Evolutionary conservation across 2,888 invertebrate species (phyloP), one percentile per base, ranked within the genome.

Genomic region (Schizaphis graminum): DNA sequence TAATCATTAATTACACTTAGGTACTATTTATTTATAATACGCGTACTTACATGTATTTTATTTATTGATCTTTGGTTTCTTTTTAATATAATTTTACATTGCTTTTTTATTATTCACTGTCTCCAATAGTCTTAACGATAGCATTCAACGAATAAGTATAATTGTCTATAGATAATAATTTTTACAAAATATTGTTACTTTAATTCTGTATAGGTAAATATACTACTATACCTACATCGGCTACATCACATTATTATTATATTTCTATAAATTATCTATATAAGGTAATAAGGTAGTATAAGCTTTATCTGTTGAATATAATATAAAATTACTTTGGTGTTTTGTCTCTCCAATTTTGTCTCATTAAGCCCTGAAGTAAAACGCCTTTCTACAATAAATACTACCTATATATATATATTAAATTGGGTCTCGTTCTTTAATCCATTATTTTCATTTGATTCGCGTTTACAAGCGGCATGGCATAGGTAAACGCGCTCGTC

Each of bases 391-490:
- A 89, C 16, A 28, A 61, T 47, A 86, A 47, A 28, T 47, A 16
- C 44, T 49, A 47, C 61, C 61, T 2, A 26, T 13, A 26, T 57
- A 77, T 35, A 7, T 47, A 44, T 57, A 61, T 61, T 28, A 8
- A 61, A 57, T 89, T 44, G 47, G 47, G 35, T 47, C 41, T n/a
- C 49, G 35, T 41, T 35, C 28, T 67, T 67, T 49, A 87, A 86
- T 77, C 88, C 26, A 26, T 93, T 89, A 26, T 93, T 89, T 84
- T 85, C 84, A 77, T 93, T 77, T 84, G 77, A 93, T 84, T 89
- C 57, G 89, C 93, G 89, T 93, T 93, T 89, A 89, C 89, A 84
- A 84, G 84, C 53, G 67, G 88, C 67, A 47, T 47, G 56, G 28
- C 44, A 47, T n/a, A 26, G 35, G 91, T 35, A 67, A 88, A 61